phyloP scores from a whole-genome alignment of 1,140 invertebrate species.

The Sarcophaga peregrina region DNA sequence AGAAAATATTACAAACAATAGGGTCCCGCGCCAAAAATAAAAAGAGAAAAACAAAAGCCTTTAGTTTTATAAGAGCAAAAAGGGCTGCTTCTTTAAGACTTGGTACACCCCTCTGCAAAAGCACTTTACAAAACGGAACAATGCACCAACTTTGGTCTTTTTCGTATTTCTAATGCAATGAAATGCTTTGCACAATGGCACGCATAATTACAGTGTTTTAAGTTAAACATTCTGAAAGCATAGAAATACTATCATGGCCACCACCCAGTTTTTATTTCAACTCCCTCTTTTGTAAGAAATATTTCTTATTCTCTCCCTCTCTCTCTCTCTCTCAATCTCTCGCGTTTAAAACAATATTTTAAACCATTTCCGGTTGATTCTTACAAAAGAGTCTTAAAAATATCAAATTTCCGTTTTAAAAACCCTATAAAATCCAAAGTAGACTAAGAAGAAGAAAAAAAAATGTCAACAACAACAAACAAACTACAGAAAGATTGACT shows the following conservation, averaged over 20 bases:
- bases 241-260: not conserved
- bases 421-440: too few relatives aligned
- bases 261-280: not conserved
- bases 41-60: not conserved
- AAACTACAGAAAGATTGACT: not conserved
- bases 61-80: not conserved
- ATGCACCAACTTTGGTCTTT: not conserved
- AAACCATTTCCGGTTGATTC: not conserved
- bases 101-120: not conserved
- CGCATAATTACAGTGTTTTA: not conserved
- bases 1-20: constrained; percentile 10
- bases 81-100: not conserved
- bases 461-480: not conserved
- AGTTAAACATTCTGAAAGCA: not conserved
- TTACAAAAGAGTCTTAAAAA: not conserved
- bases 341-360: not conserved
- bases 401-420: constrained; percentile 15
- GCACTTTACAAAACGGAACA: constrained; percentile 8
- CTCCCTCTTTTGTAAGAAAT: not conserved
- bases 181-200: not conserved
- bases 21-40: not conserved
- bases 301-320: not conserved
- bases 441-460: not conserved
- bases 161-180: not conserved
- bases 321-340: not conserved